Conservation (phyloP, 1,140 invertebrate genomes). For the Rhopalosiphum padi region DNA sequence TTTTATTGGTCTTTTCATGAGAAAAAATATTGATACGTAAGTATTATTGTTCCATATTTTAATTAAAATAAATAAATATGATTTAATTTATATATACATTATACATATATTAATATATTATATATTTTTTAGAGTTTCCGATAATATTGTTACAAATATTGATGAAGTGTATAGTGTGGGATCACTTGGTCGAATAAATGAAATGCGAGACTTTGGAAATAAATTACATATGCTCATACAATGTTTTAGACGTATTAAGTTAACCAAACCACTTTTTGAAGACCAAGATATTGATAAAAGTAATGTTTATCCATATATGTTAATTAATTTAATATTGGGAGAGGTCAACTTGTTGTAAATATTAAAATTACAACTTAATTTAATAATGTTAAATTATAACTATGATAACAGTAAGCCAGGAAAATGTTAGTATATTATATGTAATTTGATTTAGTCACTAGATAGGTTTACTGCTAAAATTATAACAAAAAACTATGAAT, state of each 20-base stretch:
- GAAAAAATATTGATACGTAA: conserved; percentile 84
- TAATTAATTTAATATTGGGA: neutral
- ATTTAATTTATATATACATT: neutral
- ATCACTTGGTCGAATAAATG: conserved; percentile 97
- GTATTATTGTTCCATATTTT: conserved; percentile 60
- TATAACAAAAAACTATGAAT: neutral
- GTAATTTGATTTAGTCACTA: neutral
- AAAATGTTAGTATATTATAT: neutral
- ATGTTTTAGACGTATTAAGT: conserved; percentile 88
- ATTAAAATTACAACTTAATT: neutral
- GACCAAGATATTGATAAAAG: conserved; percentile 66
- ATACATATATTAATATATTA: neutral
- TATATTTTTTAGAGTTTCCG: conserved; percentile 50
- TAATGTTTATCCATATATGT: neutral
- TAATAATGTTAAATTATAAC: neutral
- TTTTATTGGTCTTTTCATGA: conserved; percentile 97
- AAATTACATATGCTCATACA: conserved; percentile 91
- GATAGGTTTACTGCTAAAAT: neutral
- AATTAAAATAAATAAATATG: neutral
- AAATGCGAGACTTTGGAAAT: conserved; percentile 94
- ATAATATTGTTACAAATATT: conserved; percentile 64
- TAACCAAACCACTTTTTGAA: conserved; percentile 80
- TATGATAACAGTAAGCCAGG: fast-evolving
- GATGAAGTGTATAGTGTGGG: conserved; percentile 91
- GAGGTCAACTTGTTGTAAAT: too few relatives aligned